phyloP scores from a whole-genome alignment of 2,797 vertebrate genomes.

The Anguilla marmorata region DNA sequence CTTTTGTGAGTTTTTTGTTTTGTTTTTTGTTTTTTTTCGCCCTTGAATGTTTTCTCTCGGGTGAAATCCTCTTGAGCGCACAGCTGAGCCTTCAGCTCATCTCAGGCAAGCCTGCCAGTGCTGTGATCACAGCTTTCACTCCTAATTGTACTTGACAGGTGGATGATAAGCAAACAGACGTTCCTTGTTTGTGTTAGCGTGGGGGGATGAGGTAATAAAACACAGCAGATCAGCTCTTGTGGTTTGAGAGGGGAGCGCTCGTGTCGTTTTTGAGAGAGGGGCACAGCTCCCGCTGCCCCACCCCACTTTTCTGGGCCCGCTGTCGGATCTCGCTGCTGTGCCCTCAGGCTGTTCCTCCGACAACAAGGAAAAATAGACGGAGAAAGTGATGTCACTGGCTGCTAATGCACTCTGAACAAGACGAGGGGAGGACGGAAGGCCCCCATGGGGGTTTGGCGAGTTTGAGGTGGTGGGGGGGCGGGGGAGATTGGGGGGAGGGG shows the following conservation, averaged over 20 bases:
- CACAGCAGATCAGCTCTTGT: background rate
- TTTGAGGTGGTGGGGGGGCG: too few species aligned
- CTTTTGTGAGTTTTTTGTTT: too few species aligned
- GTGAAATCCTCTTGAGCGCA: background rate
- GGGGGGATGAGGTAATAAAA: background rate
- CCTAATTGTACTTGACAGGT: background rate
- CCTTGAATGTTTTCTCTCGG: background rate
- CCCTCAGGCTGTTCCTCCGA: constrained; percentile 95
- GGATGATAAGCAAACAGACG: background rate
- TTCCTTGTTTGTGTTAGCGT: background rate
- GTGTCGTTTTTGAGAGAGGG: background rate
- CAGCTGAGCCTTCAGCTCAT: background rate
- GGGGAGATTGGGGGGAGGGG: too few species aligned
- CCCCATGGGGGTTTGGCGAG: constrained; percentile 36
- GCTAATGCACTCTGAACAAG: constrained; percentile 93
- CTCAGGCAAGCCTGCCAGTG: background rate
- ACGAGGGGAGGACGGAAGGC: constrained; percentile 76
- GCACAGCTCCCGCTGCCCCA: background rate
- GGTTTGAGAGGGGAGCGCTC: background rate
- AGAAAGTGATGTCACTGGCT: constrained; percentile 89
- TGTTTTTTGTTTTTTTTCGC: background rate
- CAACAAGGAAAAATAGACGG: constrained; percentile 93
- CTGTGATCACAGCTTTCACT: background rate
- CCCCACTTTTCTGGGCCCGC: background rate
- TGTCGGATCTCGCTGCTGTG: constrained; percentile 78